phyloP scores from a whole-genome alignment of 2,888 invertebrate species.

The Plebejus anna region DNA sequence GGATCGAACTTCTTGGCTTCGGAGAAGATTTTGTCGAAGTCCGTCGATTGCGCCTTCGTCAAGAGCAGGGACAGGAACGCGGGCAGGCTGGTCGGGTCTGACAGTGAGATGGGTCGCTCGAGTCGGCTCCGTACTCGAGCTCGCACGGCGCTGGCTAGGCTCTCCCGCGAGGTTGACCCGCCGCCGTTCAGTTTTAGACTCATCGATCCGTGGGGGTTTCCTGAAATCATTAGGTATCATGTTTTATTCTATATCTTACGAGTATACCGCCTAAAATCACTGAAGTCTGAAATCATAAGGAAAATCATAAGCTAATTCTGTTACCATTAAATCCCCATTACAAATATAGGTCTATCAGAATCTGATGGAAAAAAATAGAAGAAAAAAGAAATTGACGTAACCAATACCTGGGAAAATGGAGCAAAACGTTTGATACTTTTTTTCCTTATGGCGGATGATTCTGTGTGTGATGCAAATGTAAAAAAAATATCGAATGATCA shows the following conservation, averaged over 20 bases:
- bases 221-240: slow-evolving; percentile 43
- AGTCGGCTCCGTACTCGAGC: slow-evolving; percentile 52
- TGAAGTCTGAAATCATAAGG: too few relatives aligned
- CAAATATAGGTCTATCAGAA: too few relatives aligned
- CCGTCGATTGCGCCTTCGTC: slow-evolving; percentile 52
- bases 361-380: too few relatives aligned
- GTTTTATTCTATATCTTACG: neutral
- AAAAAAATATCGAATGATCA: too few relatives aligned
- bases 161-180: slow-evolving; percentile 50
- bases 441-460: too few relatives aligned
- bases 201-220: slow-evolving; percentile 45
- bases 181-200: slow-evolving; percentile 45
- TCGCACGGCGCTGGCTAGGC: slow-evolving; percentile 55
- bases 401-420: too few relatives aligned
- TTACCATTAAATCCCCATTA: too few relatives aligned
- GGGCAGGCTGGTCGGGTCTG: slow-evolving; percentile 51
- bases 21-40: slow-evolving; percentile 42
- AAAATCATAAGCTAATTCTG: too few relatives aligned
- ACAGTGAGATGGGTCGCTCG: slow-evolving; percentile 61
- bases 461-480: too few relatives aligned
- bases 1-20: slow-evolving; percentile 43
- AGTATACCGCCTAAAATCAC: too few relatives aligned
- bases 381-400: too few relatives aligned
- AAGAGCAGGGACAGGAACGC: slow-evolving; percentile 49
- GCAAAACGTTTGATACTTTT: too few relatives aligned